phyloP scores from a whole-genome alignment of 2,888 invertebrate species.

The Ferdinandea cuprea region DNA sequence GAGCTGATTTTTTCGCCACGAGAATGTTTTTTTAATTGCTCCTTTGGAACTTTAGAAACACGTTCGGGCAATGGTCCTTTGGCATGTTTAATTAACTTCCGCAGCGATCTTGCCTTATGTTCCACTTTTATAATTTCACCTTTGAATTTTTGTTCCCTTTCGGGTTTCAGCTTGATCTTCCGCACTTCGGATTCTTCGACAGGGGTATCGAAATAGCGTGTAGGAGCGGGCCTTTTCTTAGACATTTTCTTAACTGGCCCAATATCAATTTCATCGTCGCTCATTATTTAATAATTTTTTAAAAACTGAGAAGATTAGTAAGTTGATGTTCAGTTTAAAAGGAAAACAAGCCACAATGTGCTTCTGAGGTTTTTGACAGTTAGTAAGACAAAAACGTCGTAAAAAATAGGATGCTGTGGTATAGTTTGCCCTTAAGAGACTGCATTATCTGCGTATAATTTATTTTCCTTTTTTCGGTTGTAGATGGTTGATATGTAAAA shows the following conservation, averaged over 20 bases:
- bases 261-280: conserved; percentile 1
- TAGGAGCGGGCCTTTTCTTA: conserved; percentile 19
- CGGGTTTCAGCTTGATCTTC: conserved; percentile 77
- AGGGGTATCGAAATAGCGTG: conserved; percentile 76
- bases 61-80: conserved; percentile 30
- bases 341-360: conserved; percentile 55
- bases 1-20: conserved; percentile 86
- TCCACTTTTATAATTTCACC: conserved; percentile 79
- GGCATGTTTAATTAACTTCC: background rate
- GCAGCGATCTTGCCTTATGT: conserved; percentile 30
- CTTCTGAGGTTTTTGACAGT: conserved; percentile 9
- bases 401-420: background rate
- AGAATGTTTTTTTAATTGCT: conserved; percentile 84
- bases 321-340: background rate
- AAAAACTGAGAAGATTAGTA: background rate
- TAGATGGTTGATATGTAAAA: too few species aligned
- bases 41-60: conserved; percentile 75
- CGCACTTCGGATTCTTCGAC: conserved; percentile 73
- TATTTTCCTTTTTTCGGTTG: background rate
- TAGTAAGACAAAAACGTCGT: background rate
- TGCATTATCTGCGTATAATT: background rate
- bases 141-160: conserved; percentile 77
- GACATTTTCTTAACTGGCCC: background rate
- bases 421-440: background rate
- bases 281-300: conserved; percentile 10